Evolutionary conservation across 2,888 invertebrate species (phyloP).

Genomic region (Drosophila anceps): DNA sequence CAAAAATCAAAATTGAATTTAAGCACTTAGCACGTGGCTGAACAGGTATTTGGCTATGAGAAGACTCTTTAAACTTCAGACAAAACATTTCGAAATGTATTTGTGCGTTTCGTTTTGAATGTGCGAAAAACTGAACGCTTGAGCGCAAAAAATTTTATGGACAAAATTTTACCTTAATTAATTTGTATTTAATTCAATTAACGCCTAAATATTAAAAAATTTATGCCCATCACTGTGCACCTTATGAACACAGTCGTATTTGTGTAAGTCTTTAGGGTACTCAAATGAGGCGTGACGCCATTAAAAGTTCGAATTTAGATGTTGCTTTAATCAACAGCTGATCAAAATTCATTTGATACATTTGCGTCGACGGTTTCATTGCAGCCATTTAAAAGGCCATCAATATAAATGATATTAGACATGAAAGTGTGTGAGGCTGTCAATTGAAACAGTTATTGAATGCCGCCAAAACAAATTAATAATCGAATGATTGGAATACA

Average conservation of each 20-base stretch:
- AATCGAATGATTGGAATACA: neutral
- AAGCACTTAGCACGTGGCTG: conserved; percentile 1
- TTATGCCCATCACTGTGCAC: conserved; percentile 1
- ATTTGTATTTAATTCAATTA: conserved; percentile 74
- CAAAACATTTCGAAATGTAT: conserved; percentile 18
- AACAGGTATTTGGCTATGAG: conserved; percentile 3
- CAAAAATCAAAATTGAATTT: conserved; percentile 33
- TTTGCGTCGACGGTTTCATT: conserved; percentile 24
- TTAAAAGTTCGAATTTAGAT: neutral
- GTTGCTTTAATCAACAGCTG: conserved; percentile 4
- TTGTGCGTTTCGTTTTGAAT: neutral
- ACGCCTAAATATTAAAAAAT: conserved; percentile 49
- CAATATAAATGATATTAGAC: conserved; percentile 44
- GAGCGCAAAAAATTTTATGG: conserved; percentile 12
- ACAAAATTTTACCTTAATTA: conserved; percentile 63
- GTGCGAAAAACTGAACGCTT: conserved; percentile 23
- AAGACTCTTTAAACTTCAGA: conserved; percentile 17
- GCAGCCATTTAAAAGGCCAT: conserved; percentile 22
- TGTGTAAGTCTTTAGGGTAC: conserved; percentile 39
- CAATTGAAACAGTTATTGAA: conserved; percentile 55
- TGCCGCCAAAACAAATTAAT: conserved; percentile 26
- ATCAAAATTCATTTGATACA: conserved; percentile 32
- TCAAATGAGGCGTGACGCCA: conserved; percentile 38
- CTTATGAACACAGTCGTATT: conserved; percentile 12
- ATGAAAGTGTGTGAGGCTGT: conserved; percentile 38